These are phyloP conservation scores for Plusia festucae DNA, from an alignment of 2,888 invertebrate genomes.

Conservation along the genomic window DNA sequence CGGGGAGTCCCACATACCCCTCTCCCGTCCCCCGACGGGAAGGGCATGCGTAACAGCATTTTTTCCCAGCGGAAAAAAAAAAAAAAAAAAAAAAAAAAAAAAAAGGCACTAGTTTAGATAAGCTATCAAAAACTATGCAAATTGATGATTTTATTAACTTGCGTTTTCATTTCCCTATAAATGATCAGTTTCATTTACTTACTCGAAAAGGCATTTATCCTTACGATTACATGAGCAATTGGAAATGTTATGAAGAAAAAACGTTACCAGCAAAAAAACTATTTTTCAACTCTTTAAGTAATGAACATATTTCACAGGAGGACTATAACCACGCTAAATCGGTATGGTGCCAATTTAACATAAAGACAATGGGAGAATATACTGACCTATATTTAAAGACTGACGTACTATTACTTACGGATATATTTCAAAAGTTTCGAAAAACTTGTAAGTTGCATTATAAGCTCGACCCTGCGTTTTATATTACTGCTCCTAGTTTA, in stretches of 20 bases:
- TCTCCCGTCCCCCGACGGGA: no score
- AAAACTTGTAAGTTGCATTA: slow-evolving; percentile 9
- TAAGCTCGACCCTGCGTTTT: slow-evolving; percentile 28
- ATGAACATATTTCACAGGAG: background rate
- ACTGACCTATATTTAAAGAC: no score
- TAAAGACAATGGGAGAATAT: no score
- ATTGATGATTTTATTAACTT: background rate
- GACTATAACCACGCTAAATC: background rate
- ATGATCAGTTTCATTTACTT: background rate
- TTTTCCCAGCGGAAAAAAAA: no score
- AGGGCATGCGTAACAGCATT: no score
- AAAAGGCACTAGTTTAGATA: slow-evolving; percentile 17
- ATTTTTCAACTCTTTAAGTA: slow-evolving; percentile 1
- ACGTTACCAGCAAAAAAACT: background rate
- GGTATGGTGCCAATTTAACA: background rate
- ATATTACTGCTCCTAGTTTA: slow-evolving; percentile 29
- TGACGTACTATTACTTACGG: no score
- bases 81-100: no score
- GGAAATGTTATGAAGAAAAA: slow-evolving; percentile 6
- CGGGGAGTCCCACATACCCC: no score
- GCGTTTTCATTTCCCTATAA: background rate
- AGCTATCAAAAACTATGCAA: background rate
- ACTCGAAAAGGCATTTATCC: slow-evolving; percentile 10
- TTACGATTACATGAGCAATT: slow-evolving; percentile 1
- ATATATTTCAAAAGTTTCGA: no score